Conservation (phyloP, 2,797 vertebrate species). For the Schizothorax lantsangensis region DNA sequence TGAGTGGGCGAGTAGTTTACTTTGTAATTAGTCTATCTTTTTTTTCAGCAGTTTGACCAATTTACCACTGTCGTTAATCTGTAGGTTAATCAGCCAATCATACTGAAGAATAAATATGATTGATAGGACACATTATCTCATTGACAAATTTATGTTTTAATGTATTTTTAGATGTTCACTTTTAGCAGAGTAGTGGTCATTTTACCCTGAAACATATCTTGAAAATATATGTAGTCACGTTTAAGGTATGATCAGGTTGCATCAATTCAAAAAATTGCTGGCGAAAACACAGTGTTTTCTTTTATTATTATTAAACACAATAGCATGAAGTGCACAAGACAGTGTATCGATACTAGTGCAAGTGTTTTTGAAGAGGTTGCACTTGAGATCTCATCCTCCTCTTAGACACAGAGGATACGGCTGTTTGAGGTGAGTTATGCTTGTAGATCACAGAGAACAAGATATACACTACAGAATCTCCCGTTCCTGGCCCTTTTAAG, state of each 20-base stretch:
- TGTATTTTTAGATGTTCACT: neutral
- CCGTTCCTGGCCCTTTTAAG: neutral
- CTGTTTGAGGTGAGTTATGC: conserved; percentile 7
- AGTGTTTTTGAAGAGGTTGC: conserved; percentile 4
- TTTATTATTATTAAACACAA: neutral
- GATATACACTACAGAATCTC: neutral
- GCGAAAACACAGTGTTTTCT: neutral
- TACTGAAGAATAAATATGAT: neutral
- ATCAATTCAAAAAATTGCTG: neutral
- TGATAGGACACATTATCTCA: neutral
- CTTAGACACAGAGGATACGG: neutral
- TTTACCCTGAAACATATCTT: neutral
- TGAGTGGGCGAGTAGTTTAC: neutral
- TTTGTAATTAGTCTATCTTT: neutral
- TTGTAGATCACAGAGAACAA: conserved; percentile 25
- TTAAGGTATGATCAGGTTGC: neutral
- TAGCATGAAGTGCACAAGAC: neutral
- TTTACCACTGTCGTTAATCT: neutral
- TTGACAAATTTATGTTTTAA: neutral
- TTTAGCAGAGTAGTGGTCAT: neutral
- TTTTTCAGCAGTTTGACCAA: neutral
- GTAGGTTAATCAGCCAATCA: neutral
- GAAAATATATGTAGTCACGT: neutral
- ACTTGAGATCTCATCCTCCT: conserved; percentile 7
- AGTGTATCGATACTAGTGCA: neutral